Evolutionary conservation across 2,888 invertebrate species (phyloP), one percentile per base, ranked within the genome.

Genomic region (Trachelus troglodyta): DNA sequence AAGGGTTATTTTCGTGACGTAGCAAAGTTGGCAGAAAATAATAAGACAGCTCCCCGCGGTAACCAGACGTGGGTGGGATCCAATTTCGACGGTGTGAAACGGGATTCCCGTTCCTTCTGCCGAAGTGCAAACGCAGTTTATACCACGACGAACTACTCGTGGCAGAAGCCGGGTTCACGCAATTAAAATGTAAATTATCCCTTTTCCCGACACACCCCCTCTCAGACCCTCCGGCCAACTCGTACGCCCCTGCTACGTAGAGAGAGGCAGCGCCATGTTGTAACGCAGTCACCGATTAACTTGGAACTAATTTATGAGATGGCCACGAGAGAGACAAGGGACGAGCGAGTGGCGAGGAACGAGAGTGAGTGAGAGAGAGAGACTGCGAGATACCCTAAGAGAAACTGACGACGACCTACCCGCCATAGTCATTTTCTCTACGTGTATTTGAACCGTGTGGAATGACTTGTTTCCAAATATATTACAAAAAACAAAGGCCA

Each of bases 151-250:
- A 31, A 30, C 69, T 30, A 30, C 69, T 30, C 30, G 15, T 31
- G 31, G 75, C 76, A 79, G 79, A 79, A 79, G 79, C 79, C 69
- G 84, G 81, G 81, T 79, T 79, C 80, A 84, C 81, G 88, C 90
- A 89, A 89, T 89, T 89, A 89, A 89, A 89, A 89, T 89, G 89
- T 86, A 89, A 89, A 89, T 89, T 86, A 86, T 88, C 88, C 86
- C 87, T 87, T 87, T 88, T 87, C 83, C 79, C 76, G 81, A 74
- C 78, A 75, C 35, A 34, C 34, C 34, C 78, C 78, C 77, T 15
- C 68, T 31, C 68, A 11, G 74, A 74, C 69, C 75, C 75, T 69
- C 73, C 74, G 74, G 75, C 77, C 76, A 56, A 2, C 40, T 69
- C 80, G 78, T 76, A 73, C 77, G 74, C 33, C 69, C 69, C 69